These are phyloP conservation scores for Hydropsyche betteni DNA, from an alignment of 2,888 invertebrate species.

Conservation along the genomic window DNA sequence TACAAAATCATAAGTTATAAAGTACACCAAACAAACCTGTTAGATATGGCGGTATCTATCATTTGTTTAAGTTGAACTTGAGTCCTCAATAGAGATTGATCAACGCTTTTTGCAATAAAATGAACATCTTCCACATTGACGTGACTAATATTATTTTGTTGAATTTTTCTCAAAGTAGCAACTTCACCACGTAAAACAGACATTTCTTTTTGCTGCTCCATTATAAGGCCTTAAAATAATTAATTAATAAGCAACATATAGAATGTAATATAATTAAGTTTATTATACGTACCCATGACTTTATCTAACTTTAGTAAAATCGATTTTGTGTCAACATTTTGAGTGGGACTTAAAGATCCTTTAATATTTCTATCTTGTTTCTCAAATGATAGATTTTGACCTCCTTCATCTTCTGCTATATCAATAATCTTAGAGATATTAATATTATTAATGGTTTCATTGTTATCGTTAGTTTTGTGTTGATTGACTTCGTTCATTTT, in stretches of 20 bases:
- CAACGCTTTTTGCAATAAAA: constrained; percentile 55
- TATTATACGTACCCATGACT: constrained; percentile 32
- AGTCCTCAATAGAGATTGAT: constrained; percentile 58
- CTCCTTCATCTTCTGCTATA: constrained; percentile 47
- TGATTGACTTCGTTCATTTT: constrained; percentile 63
- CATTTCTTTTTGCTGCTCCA: constrained; percentile 63
- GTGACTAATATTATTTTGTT: constrained; percentile 50
- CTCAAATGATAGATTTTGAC: constrained; percentile 18
- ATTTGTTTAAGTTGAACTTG: constrained; percentile 58
- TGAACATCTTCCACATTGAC: constrained; percentile 47
- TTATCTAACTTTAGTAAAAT: constrained; percentile 31
- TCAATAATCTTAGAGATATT: constrained; percentile 43
- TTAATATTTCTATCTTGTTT: constrained; percentile 17
- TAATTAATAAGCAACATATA: background rate
- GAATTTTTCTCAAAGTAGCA: constrained; percentile 54
- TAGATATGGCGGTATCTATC: constrained; percentile 56
- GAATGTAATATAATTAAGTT: background rate
- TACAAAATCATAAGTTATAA: constrained; percentile 3
- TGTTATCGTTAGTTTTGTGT: constrained; percentile 61
- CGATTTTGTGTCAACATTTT: constrained; percentile 12
- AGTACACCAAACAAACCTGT: constrained; percentile 55
- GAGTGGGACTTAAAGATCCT: constrained; percentile 10
- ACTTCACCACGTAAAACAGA: constrained; percentile 60
- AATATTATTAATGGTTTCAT: constrained; percentile 59
- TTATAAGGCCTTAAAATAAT: constrained; percentile 60